Evolutionary conservation across 2,113 vertebrate genomes (phyloP), one percentile per base, ranked within the genome.

Genomic region (Ochotona princeps): DNA sequence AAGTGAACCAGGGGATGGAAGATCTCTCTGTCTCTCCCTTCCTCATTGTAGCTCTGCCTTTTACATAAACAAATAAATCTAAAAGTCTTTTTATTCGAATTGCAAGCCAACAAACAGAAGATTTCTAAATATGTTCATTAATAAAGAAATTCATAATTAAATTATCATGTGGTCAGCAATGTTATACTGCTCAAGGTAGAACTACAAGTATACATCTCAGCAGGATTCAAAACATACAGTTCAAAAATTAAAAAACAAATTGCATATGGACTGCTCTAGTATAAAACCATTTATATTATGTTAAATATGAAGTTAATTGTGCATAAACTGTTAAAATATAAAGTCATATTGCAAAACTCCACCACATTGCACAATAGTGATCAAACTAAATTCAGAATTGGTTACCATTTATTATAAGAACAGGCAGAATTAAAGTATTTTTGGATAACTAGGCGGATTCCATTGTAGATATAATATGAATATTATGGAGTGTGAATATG

Each of bases 61-160:
- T 57, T 18, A 57, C 38, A 57, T 18, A 57, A 57, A 57, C 18
- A 57, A 57, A 57, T 57, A 57, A 15, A 57, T 57, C 54, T 57
- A 69, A 89, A 78, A 32, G 25, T 15, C 61, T 51, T 28, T 72
- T 7, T 73, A 35, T 35, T 83, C 83, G 60, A 63, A 61, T n/a
- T 44, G 66, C 11, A 32, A 47, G 32, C 35, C 35, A 67, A 51
- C 69, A 81, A 38, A 23, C 38, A 38, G 38, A 74, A 67, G 13
- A 35, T 54, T 49, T 84, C 49, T 75, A 35, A 65, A 28, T 44
- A 44, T 80, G 51, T 66, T 82, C 47, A 12, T 61, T 18, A 57
- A 28, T 20, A 47, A 51, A 81, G 21, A 75, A 92, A 75, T 63
- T n/a, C n/a, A 66, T 91, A 44, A 80, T 87, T 60, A 76, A 80